Percentiles rank a stretch among this genome's conserved stretches.
Evolutionary conservation across 1,140 invertebrate genomes (phyloP).

Genomic region (Parasteatoda tepidariorum): DNA sequence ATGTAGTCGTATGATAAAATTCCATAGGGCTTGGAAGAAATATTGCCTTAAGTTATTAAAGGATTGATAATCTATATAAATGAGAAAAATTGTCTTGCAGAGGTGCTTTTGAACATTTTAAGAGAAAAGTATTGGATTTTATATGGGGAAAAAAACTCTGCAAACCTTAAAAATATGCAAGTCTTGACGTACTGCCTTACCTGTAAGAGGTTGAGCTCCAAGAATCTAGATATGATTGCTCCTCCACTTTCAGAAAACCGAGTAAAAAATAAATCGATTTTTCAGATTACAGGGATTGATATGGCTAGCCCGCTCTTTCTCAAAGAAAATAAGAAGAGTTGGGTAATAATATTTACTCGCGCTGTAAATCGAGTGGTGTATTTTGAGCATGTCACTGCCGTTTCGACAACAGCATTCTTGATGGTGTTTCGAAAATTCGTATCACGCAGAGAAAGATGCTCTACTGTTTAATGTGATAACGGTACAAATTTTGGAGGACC

Average conservation of each 20-base stretch:
- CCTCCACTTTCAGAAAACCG: neutral
- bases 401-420: neutral
- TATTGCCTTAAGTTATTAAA: neutral
- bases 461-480: neutral
- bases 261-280: neutral
- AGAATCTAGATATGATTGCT: no score
- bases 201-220: neutral
- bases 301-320: neutral
- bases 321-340: neutral
- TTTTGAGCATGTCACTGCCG: neutral
- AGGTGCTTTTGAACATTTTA: neutral
- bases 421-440: conserved; percentile 1
- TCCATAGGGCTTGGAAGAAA: no score
- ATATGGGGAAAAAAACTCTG: neutral
- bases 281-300: neutral
- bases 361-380: neutral
- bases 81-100: neutral
- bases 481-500: neutral
- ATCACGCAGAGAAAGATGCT: neutral
- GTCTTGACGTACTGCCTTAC: no score
- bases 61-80: no score
- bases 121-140: no score
- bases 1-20: no score
- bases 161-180: neutral
- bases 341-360: neutral